phyloP scores from a whole-genome alignment of 1,140 invertebrate genomes.

The Coenobita brevimanus region DNA sequence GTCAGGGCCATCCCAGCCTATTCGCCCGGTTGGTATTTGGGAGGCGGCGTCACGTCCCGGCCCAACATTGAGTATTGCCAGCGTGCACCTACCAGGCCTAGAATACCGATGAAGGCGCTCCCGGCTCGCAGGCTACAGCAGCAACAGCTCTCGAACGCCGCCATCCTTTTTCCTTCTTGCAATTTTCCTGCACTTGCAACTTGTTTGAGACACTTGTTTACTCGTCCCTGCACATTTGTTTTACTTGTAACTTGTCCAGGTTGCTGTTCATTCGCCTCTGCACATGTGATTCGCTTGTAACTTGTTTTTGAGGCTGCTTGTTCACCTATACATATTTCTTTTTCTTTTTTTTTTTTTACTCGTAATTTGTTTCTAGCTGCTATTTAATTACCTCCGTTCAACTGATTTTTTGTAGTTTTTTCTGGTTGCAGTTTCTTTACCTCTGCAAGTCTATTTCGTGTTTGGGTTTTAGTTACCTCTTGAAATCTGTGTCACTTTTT shows the following conservation, averaged over 20 bases:
- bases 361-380: background rate
- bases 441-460: too few species aligned
- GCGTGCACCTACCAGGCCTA: slow-evolving; percentile 34
- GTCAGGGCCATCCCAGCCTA: too few species aligned
- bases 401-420: background rate
- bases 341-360: background rate
- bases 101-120: slow-evolving; percentile 27
- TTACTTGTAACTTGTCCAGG: too few species aligned
- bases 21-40: too few species aligned
- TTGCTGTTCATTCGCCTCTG: too few species aligned
- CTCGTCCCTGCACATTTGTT: too few species aligned
- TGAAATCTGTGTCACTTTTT: too few species aligned
- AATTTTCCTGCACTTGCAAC: background rate
- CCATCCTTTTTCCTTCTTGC: slow-evolving; percentile 8
- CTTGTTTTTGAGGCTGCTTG: background rate
- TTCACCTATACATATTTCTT: background rate
- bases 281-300: too few species aligned
- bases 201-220: too few species aligned
- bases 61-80: background rate
- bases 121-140: slow-evolving; percentile 48
- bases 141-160: slow-evolving; percentile 50
- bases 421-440: background rate
- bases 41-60: background rate
- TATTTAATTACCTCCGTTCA: background rate
- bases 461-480: too few species aligned